Evolutionary conservation across 2,797 vertebrate species (phyloP), one percentile per base, ranked within the genome.

Genomic region (Onychomys torridus): DNA sequence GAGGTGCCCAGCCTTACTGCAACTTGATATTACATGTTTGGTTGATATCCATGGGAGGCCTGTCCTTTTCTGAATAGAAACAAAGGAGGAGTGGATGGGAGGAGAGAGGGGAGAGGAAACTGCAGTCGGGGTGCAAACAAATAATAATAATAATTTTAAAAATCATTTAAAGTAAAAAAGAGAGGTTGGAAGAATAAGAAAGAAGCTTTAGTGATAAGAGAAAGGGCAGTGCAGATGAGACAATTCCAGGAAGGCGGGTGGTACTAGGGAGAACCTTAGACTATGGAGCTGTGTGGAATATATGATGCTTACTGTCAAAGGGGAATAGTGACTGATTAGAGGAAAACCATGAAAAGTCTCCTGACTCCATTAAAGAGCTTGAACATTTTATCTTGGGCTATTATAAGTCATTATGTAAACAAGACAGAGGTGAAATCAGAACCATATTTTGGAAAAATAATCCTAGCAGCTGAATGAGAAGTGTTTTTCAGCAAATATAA

Each of bases 381-480:
- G 14, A 65, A 65, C 1, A 65, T 89, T 93, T 55, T 40, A 79
- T 75, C 63, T 65, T 27, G 69, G 55, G 10, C 46, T 49, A 11
- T 85, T 23, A 5, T n/a, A 71, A 71, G 46, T 77, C 17, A 63
- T 67, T 43, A 13, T 55, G 34, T 67, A 76, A 40, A 52, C 11
- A 75, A 69, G 5, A 16, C 19, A 84, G 19, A 69, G 65, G 75
- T 61, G 65, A 93, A 27, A 34, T 86, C 89, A 87, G 40, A 93
- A 87, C 84, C 94, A 11, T 75, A 32, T 91, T 46, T 95, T 89
- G 16, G 29, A 37, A 78, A 78, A 52, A 52, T 78, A 89, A 61
- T 52, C 90, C 52, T 55, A 94, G 49, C 1, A 92, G 25, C 49
- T 52, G 5, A 52, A 40, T 55, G 9, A n/a, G 63, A 32, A n/a